A percentile compares a stretch with the other conserved stretches of the same genome.
Conservation (phyloP, 2,797 vertebrate genomes). For the Agapornis canus region DNA sequence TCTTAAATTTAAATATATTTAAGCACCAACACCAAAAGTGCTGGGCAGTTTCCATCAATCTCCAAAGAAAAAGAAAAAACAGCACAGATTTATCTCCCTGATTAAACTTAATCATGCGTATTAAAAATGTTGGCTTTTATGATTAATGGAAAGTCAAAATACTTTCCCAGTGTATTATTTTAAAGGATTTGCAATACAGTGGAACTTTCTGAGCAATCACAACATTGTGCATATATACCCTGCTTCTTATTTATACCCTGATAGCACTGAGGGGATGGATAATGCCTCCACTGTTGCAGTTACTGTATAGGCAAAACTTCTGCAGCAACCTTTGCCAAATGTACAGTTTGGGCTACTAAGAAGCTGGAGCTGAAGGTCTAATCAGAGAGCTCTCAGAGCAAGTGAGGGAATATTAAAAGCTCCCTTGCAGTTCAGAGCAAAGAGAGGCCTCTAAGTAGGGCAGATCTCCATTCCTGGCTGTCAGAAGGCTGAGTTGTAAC, state of each 20-base stretch:
- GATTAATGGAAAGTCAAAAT: conserved; percentile 27
- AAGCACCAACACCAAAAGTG: not conserved
- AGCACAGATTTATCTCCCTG: not conserved
- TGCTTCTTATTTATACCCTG: not conserved
- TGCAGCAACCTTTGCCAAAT: conserved; percentile 26
- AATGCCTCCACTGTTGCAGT: conserved; percentile 8
- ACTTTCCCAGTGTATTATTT: not conserved
- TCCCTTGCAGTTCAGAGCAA: conserved; percentile 40
- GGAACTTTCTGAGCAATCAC: not conserved
- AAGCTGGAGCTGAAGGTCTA: conserved; percentile 23
- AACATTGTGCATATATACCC: not conserved
- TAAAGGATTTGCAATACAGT: conserved; percentile 18
- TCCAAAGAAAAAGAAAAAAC: not conserved
- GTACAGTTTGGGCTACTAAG: not conserved
- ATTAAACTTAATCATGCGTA: not conserved
- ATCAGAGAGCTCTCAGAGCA: conserved; percentile 47
- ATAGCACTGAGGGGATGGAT: not conserved
- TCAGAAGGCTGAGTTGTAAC: conserved; percentile 70
- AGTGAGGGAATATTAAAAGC: conserved; percentile 44
- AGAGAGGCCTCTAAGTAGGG: conserved; percentile 59
- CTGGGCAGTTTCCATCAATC: not conserved
- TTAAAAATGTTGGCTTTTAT: conserved; percentile 31
- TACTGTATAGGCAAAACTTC: conserved; percentile 23
- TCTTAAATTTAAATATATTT: conserved; percentile 10
- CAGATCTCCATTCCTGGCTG: conserved; percentile 52